Conservation (phyloP, 2,113 vertebrate species). For the Montifringilla adamsi region DNA sequence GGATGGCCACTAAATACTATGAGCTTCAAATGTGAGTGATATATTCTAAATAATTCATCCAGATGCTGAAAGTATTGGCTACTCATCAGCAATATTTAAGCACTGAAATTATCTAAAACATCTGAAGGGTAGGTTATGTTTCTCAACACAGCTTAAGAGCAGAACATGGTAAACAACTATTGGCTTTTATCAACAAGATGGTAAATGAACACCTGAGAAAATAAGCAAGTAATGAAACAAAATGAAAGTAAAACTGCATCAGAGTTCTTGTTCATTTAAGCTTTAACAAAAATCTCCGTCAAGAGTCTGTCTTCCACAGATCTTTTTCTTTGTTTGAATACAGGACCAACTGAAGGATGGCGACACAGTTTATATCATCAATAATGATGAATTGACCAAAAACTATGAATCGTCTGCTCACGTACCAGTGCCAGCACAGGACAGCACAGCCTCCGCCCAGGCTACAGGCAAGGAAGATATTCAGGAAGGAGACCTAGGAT, state of each 20-base stretch:
- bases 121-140: not conserved
- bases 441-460: not conserved
- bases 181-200: not conserved
- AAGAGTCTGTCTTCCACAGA: not conserved
- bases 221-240: not conserved
- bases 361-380: conserved; percentile 68
- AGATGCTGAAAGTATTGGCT: not conserved
- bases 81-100: not conserved
- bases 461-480: conserved; percentile 66
- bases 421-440: not conserved
- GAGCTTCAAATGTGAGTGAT: not conserved
- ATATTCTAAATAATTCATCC: not conserved
- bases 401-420: not conserved
- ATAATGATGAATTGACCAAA: conserved; percentile 69
- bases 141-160: not conserved
- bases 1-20: not conserved
- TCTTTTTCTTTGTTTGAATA: not conserved
- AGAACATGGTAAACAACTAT: not conserved
- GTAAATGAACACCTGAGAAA: not conserved
- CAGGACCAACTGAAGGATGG: conserved; percentile 73
- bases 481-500: conserved; percentile 74
- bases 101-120: not conserved
- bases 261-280: not conserved
- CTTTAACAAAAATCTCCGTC: not conserved
- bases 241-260: not conserved